Evolutionary conservation across 2,888 invertebrate genomes (phyloP).

Genomic region (Ypsolopha sequella): DNA sequence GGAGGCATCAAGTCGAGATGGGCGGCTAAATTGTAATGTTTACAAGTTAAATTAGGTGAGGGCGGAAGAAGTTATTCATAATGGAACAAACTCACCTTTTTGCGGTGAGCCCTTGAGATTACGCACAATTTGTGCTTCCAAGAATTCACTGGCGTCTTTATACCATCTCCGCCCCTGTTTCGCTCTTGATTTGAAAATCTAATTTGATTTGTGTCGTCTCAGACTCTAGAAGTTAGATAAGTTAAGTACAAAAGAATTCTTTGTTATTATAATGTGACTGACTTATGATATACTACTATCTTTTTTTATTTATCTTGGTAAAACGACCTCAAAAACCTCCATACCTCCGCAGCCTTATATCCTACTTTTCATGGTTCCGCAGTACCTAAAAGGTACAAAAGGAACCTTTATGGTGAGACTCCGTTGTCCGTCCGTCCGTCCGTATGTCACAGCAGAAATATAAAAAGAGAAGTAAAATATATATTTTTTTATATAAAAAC

Average conservation of each 20-base stretch:
- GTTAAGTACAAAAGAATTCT: background rate
- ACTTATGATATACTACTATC: no score
- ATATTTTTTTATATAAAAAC: no score
- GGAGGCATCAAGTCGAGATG: constrained; percentile 53
- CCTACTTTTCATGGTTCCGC: no score
- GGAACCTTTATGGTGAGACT: no score
- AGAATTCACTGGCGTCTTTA: background rate
- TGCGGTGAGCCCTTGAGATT: constrained; percentile 34
- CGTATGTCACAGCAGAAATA: no score
- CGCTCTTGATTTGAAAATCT: constrained; percentile 20
- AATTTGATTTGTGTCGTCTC: constrained; percentile 27
- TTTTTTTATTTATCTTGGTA: no score
- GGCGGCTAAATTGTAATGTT: constrained; percentile 60
- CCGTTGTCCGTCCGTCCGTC: no score
- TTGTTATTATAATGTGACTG: no score
- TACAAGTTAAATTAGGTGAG: constrained; percentile 64
- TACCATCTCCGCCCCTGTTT: background rate
- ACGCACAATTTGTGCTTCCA: constrained; percentile 33
- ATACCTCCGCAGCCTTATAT: no score
- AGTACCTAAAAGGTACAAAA: no score
- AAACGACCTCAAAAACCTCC: no score
- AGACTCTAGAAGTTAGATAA: constrained; percentile 19
- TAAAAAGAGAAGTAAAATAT: no score
- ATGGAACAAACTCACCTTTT: constrained; percentile 46
- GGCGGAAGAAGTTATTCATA: constrained; percentile 51